Conservation (phyloP, 2,113 vertebrate species). For the Dryoscopus gambensis region DNA sequence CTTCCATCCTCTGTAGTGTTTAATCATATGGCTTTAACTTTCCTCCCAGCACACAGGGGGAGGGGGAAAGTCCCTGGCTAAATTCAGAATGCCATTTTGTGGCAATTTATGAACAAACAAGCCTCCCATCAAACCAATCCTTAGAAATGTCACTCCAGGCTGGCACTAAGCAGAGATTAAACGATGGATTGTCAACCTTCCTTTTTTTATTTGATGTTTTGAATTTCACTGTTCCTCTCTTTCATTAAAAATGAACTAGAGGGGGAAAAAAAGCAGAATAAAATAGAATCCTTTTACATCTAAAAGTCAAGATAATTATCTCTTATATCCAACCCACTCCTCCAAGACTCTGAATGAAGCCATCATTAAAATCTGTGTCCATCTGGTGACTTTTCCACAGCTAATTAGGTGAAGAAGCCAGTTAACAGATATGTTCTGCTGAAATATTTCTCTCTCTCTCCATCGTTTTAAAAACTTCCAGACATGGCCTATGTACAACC, state of each 20-base stretch:
- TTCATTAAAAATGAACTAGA: conserved; percentile 75
- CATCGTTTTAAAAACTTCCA: neutral
- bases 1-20: neutral
- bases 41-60: neutral
- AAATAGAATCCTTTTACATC: conserved; percentile 68
- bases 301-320: conserved; percentile 77
- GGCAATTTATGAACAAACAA: conserved; percentile 73
- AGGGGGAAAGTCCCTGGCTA: conserved; percentile 24
- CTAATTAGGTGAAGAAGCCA: conserved; percentile 69
- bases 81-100: conserved; percentile 68
- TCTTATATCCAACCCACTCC: conserved; percentile 64
- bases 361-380: conserved; percentile 74
- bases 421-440: conserved; percentile 45
- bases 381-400: conserved; percentile 70
- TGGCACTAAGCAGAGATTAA: conserved; percentile 71
- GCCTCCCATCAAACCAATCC: conserved; percentile 65
- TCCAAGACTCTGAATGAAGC: conserved; percentile 69
- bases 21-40: conserved; percentile 18
- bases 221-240: conserved; percentile 64
- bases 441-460: conserved; percentile 15
- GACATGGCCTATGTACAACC: neutral
- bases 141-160: conserved; percentile 68
- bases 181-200: conserved; percentile 65
- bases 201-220: conserved; percentile 68
- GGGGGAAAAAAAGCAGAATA: neutral